Conservation (phyloP, 2,113 vertebrate genomes). For the Pristiophorus japonicus region DNA sequence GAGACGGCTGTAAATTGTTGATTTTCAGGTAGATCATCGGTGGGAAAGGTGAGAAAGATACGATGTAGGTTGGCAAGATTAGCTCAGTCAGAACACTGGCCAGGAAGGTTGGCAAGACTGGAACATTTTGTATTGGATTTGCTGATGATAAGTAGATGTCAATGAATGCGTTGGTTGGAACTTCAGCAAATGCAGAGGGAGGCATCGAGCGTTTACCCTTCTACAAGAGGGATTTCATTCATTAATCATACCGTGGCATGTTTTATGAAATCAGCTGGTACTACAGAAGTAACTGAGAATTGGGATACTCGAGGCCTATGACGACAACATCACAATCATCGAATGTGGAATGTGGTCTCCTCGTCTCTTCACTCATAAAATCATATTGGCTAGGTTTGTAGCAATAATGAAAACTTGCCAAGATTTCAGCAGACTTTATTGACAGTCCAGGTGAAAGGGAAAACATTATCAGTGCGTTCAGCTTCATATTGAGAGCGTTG, state of each 20-base stretch:
- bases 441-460: conserved; percentile 40
- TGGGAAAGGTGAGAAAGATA: background rate
- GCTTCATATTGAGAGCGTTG: conserved; percentile 41
- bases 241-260: background rate
- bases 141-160: background rate
- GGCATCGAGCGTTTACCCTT: background rate
- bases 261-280: background rate
- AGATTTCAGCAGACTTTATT: conserved; percentile 40
- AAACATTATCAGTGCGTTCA: conserved; percentile 41
- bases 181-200: background rate
- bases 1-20: too few species aligned
- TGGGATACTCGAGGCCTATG: background rate
- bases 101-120: background rate
- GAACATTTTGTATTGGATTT: background rate
- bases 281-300: background rate
- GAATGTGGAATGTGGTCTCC: conserved; percentile 43
- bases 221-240: background rate
- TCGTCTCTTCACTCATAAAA: conserved; percentile 38
- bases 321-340: conserved; percentile 45
- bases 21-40: too few species aligned
- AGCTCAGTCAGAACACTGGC: background rate
- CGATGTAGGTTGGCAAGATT: background rate
- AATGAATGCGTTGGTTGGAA: background rate
- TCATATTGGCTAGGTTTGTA: conserved; percentile 39
- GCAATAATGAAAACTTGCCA: conserved; percentile 45